Conservation (phyloP, 2,888 invertebrate genomes). For the Acrobasis consociella region DNA sequence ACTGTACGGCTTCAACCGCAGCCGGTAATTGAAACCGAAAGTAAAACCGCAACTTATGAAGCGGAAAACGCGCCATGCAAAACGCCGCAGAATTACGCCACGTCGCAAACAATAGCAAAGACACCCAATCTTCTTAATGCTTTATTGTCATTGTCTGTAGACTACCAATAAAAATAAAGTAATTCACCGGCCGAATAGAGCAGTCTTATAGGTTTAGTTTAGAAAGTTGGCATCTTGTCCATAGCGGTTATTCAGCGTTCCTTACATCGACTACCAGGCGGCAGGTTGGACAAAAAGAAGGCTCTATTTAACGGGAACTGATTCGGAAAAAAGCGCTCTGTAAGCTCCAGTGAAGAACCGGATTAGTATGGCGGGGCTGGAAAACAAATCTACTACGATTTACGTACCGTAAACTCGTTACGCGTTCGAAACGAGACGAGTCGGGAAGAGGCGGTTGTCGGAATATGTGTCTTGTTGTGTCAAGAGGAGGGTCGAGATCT, state of each 20-base stretch:
- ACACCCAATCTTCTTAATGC: conserved; percentile 66
- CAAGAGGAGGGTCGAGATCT: conserved; percentile 55
- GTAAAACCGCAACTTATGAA: conserved; percentile 66
- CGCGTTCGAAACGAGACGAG: conserved; percentile 68
- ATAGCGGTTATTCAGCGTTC: conserved; percentile 73
- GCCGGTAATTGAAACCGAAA: conserved; percentile 74
- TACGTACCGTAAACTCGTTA: conserved; percentile 81
- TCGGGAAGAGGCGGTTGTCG: conserved; percentile 49
- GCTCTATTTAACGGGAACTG: conserved; percentile 69
- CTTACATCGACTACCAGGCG: conserved; percentile 67
- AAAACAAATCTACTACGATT: conserved; percentile 80
- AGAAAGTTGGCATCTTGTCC: conserved; percentile 81
- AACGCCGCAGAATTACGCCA: conserved; percentile 57
- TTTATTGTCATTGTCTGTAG: conserved; percentile 65
- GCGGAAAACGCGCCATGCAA: conserved; percentile 59
- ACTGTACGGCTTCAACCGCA: conserved; percentile 75
- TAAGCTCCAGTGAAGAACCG: conserved; percentile 66
- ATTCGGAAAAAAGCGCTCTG: conserved; percentile 71
- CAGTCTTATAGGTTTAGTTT: conserved; percentile 76
- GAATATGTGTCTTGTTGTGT: conserved; percentile 59
- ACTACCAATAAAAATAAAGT: conserved; percentile 73
- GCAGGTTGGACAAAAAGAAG: conserved; percentile 69
- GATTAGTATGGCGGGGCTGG: conserved; percentile 69
- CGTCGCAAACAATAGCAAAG: conserved; percentile 48
- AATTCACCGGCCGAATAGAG: conserved; percentile 68